These are phyloP conservation scores for Dermolepida albohirtum DNA, from an alignment of 2,888 invertebrate species.

Conservation along the genomic window DNA sequence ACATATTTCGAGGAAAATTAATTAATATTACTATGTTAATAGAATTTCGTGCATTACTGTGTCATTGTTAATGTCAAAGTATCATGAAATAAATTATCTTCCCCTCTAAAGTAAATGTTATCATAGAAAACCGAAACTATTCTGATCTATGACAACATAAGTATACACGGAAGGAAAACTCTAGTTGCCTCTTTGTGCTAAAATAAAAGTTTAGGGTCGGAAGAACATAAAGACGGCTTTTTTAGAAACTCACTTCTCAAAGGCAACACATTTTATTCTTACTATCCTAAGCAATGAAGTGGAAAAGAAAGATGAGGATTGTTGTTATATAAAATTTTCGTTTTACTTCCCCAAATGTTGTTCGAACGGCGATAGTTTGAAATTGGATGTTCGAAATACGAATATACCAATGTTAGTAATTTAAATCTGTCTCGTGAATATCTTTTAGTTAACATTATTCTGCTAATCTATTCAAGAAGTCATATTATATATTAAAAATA, in stretches of 20 bases:
- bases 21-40: too few species aligned
- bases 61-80: too few species aligned
- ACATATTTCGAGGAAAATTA: too few species aligned
- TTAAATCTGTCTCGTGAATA: too few species aligned
- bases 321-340: slow-evolving; percentile 31
- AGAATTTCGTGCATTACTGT: too few species aligned
- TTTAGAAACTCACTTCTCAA: slow-evolving; percentile 24
- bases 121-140: too few species aligned
- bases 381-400: slow-evolving; percentile 7
- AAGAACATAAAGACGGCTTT: slow-evolving; percentile 33
- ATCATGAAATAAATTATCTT: too few species aligned
- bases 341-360: slow-evolving; percentile 12
- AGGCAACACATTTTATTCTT: slow-evolving; percentile 33
- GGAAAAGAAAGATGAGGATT: slow-evolving; percentile 33
- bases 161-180: slow-evolving; percentile 23
- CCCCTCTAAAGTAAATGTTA: too few species aligned
- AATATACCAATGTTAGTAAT: background rate
- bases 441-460: too few species aligned
- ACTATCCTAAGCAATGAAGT: slow-evolving; percentile 32
- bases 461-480: too few species aligned
- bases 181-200: slow-evolving; percentile 12
- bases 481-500: too few species aligned
- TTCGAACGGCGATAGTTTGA: slow-evolving; percentile 15
- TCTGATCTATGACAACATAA: background rate
- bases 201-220: slow-evolving; percentile 36